Evolutionary conservation across 2,113 vertebrate genomes (phyloP).

Genomic region (Phaetusa simplex): DNA sequence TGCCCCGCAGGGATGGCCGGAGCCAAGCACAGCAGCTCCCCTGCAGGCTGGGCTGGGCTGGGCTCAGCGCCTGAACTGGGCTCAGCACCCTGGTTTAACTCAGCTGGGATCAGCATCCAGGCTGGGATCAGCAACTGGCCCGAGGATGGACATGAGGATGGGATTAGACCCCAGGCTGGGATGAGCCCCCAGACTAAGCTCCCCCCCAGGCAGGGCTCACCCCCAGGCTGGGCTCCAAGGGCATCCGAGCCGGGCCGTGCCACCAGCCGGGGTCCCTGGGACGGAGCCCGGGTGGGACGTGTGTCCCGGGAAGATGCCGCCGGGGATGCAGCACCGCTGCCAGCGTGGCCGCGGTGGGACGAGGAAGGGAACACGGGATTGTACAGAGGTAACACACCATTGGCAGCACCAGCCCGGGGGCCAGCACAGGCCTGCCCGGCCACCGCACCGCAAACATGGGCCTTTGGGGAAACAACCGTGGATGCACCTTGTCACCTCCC

Average conservation of each 20-base stretch:
- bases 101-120: neutral
- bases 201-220: neutral
- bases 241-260: neutral
- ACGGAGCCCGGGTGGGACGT: fast-evolving
- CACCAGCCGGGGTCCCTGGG: fast-evolving
- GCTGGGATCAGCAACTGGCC: neutral
- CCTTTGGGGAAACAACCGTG: neutral
- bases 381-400: neutral
- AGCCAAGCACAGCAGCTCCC: neutral
- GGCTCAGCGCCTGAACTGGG: neutral
- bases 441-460: neutral
- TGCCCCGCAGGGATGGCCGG: neutral
- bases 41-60: neutral
- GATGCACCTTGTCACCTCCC: neutral
- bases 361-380: neutral
- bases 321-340: neutral
- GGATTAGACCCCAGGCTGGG: neutral
- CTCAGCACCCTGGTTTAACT: neutral
- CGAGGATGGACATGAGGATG: neutral
- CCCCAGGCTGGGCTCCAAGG: neutral
- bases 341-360: fast-evolving
- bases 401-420: fast-evolving
- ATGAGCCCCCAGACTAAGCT: neutral
- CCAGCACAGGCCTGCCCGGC: neutral
- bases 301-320: neutral